These are phyloP conservation scores for Dolichoris vasculosae DNA, from an alignment of 1,140 invertebrate genomes.

Conservation along the genomic window DNA sequence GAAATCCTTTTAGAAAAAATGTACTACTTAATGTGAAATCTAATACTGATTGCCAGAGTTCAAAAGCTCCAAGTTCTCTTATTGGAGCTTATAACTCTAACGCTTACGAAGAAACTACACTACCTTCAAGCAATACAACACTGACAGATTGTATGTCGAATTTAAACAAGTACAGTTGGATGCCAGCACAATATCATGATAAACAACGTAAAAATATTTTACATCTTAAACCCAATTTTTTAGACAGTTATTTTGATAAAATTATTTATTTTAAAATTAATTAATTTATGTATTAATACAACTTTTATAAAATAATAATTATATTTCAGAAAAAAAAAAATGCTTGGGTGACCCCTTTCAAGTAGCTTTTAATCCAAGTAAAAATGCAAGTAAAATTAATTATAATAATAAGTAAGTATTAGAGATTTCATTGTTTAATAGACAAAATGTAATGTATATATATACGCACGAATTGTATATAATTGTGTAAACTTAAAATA, in stretches of 20 bases:
- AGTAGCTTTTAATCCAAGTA: slow-evolving; percentile 55
- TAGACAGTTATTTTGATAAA: too few relatives aligned
- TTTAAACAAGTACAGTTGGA: slow-evolving; percentile 66
- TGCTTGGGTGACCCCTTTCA: slow-evolving; percentile 53
- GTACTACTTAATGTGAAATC: slow-evolving; percentile 56
- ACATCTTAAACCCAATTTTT: too few relatives aligned
- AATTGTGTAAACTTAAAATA: background rate
- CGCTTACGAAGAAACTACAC: slow-evolving; percentile 6
- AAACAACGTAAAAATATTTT: slow-evolving; percentile 59
- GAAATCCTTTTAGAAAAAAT: slow-evolving; percentile 59
- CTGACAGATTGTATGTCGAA: slow-evolving; percentile 59
- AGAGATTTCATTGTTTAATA: background rate
- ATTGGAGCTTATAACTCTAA: slow-evolving; percentile 56
- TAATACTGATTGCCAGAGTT: slow-evolving; percentile 48
- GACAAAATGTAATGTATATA: background rate
- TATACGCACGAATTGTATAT: background rate
- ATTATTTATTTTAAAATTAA: too few relatives aligned
- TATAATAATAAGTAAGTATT: slow-evolving; percentile 62
- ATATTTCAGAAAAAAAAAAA: slow-evolving; percentile 61
- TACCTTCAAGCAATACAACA: slow-evolving; percentile 35
- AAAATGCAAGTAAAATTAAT: slow-evolving; percentile 59
- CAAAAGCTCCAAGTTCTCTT: slow-evolving; percentile 56
- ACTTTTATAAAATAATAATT: too few relatives aligned
- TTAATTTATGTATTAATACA: too few relatives aligned
- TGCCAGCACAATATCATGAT: slow-evolving; percentile 65